Evolutionary conservation across 1,140 invertebrate genomes (phyloP).

Genomic region (Sarcophaga bullata): DNA sequence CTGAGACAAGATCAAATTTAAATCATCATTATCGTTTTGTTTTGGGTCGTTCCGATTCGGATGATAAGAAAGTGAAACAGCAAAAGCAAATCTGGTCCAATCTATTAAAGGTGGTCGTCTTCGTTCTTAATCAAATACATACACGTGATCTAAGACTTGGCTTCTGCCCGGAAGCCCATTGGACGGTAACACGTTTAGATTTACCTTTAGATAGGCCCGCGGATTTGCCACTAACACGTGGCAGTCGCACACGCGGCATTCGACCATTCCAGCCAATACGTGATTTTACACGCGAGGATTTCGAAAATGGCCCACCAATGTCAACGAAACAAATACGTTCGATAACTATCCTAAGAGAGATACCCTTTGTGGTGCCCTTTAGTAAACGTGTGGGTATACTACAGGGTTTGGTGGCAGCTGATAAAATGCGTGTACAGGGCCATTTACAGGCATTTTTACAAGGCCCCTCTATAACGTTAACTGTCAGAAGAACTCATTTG

Average conservation of each 20-base stretch:
- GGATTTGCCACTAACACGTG: slow-evolving; percentile 71
- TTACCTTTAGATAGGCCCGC: slow-evolving; percentile 74
- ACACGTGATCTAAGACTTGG: slow-evolving; percentile 78
- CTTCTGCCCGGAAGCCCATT: slow-evolving; percentile 82
- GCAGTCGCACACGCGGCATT: slow-evolving; percentile 69
- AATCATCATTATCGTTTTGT: slow-evolving; percentile 64
- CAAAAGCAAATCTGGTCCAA: slow-evolving; percentile 70
- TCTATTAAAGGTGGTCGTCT: slow-evolving; percentile 69
- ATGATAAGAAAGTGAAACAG: slow-evolving; percentile 61
- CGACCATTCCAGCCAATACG: slow-evolving; percentile 73
- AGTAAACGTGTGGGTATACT: slow-evolving; percentile 87
- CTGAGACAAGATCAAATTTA: slow-evolving; percentile 76
- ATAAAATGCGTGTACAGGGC: slow-evolving; percentile 71
- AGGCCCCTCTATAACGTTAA: slow-evolving; percentile 80
- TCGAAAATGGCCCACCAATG: slow-evolving; percentile 82
- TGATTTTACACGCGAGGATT: slow-evolving; percentile 72
- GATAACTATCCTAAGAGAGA: slow-evolving; percentile 86
- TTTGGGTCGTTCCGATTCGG: slow-evolving; percentile 58
- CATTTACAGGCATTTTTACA: slow-evolving; percentile 78
- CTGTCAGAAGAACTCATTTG: slow-evolving; percentile 88
- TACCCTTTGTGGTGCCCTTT: slow-evolving; percentile 94
- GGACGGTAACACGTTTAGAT: slow-evolving; percentile 78
- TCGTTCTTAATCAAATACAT: slow-evolving; percentile 82
- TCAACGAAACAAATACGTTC: slow-evolving; percentile 90
- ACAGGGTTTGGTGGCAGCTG: slow-evolving; percentile 73